Conservation (phyloP, 2,888 invertebrate species). For the Corbicula japonica region DNA sequence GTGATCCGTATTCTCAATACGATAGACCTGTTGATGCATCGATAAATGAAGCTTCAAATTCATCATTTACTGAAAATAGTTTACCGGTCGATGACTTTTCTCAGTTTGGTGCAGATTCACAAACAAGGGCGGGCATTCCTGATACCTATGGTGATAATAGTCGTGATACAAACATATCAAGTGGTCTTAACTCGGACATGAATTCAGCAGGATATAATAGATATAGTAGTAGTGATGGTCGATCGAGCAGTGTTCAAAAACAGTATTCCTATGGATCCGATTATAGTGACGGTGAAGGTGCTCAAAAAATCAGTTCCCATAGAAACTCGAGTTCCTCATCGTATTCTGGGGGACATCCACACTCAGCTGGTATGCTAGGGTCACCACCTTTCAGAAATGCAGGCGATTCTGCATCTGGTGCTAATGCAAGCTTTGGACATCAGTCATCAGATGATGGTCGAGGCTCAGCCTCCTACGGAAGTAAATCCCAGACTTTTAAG, state of each 20-base stretch:
- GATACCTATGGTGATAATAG: slow-evolving; percentile 20
- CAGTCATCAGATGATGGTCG: slow-evolving; percentile 47
- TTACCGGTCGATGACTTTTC: slow-evolving; percentile 21
- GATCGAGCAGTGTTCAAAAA: slow-evolving; percentile 45
- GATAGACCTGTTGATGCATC: slow-evolving; percentile 18
- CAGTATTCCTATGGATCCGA: slow-evolving; percentile 58
- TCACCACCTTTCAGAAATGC: slow-evolving; percentile 54
- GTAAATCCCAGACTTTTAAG: slow-evolving; percentile 36
- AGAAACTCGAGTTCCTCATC: slow-evolving; percentile 41
- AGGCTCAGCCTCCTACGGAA: slow-evolving; percentile 45
- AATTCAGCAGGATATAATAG: slow-evolving; percentile 19
- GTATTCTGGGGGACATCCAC: too few species aligned
- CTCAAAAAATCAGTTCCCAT: slow-evolving; percentile 31
- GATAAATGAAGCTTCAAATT: slow-evolving; percentile 1
- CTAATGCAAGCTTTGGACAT: slow-evolving; percentile 36
- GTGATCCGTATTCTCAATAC: slow-evolving; percentile 23
- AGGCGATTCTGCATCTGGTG: slow-evolving; percentile 5
- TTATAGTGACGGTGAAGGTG: slow-evolving; percentile 41
- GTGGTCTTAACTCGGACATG: slow-evolving; percentile 23
- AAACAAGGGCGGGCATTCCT: slow-evolving; percentile 2
- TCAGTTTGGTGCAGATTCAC: slow-evolving; percentile 31
- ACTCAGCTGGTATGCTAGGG: slow-evolving; percentile 27
- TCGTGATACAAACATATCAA: slow-evolving; percentile 12
- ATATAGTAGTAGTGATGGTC: slow-evolving; percentile 27
- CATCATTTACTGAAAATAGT: slow-evolving; percentile 6